Evolutionary conservation across 2,797 vertebrate genomes (phyloP), one percentile per base, ranked within the genome.

Genomic region (Schizopygopsis pylzovi): DNA sequence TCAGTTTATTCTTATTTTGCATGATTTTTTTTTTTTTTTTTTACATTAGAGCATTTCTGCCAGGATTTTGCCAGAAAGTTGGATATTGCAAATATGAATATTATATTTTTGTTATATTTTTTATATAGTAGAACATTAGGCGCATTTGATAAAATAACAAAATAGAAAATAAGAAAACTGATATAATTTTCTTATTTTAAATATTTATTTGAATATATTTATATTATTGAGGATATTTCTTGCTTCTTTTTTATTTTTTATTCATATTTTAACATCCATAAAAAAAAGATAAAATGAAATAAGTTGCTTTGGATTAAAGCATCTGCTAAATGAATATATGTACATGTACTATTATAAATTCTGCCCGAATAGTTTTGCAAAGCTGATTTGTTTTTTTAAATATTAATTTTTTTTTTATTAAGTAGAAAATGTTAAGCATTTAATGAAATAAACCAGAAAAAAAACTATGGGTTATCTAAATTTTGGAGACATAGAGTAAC

Each of bases 401-500:
- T 11, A 52, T 6, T 12, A 2, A 22, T 54, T 4, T 37, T 52
- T 1, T 54, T 54, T 77, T 37, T 67, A 4, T 37, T 37, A 67
- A 9, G 6, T 16, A 5, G 12, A 15, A 39, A 4, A 15, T 15
- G 2, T 41, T 3, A 22, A 22, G 20, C 0, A 82, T 82, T 71
- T 56, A 54, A 18, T 43, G 2, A 61, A 63, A 12, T 25, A n/a
- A 59, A 63, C 22, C 33, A 72, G 8, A 70, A 37, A 59, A 16
- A 0, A 16, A 0, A 13, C 2, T n/a, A 7, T 39, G 2, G 16
- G 6, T 20, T 10, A 81, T 77, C n/a, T 25, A 22, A 12, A 59
- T 73, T 22, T 80, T 79, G 52, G 22, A 54, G n/a, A 52, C 11
- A n/a, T n/a, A 72, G 12, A 72, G 37, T 56, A 56, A 71, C 22